Evolutionary conservation across 2,888 invertebrate species (phyloP), one percentile per base, ranked within the genome.

Genomic region (Polia nebulosa): DNA sequence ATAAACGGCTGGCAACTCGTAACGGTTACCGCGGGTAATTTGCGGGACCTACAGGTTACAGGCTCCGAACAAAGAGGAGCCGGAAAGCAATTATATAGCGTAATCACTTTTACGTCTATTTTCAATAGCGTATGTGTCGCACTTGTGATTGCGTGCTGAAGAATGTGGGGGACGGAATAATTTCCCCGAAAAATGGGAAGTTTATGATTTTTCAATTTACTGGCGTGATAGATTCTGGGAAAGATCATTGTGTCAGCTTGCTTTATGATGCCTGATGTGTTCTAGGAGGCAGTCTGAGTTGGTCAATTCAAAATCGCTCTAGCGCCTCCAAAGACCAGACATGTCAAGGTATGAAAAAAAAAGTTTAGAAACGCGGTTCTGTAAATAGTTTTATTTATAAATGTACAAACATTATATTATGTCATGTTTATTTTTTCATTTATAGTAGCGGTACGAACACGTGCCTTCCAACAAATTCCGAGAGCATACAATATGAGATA

Each of bases 1-100:
- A 78, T 78, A 78, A 80, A 59, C 39, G 44, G 20, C 49, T 59
- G n/a, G 52, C 36, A 25, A 63, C 60, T 25, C 29, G 68, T 53
- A 34, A 66, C 66, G 17, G 64, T 51, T n/a, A 53, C 49, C 47
- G 47, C 41, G 29, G 56, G 45, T 36, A 56, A 75, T 64, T 56
- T 47, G 74, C 72, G 61, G 53, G 20, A 44, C 72, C 73, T 41
- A 47, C 58, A 60, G 74, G 79, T 73, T 58, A 47, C 44, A 45
- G 58, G 59, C 66, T 11, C 45, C 3, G 49, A 4, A 76, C 79
- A 78, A 76, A 76, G 53, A 53, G 52, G 29, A 29, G 32, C 60
- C 34, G 60, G 56, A 25, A 78, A 78, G 27, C 79, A 76, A 76
- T 76, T 76, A 78, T 49, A 78, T 58, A 20, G 15, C 39, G 57